Percentiles rank a stretch among this genome's conserved stretches.
These are phyloP conservation scores for Geopemphigus sp. DNA, from an alignment of 1,140 invertebrate species.

Conservation along the genomic window DNA sequence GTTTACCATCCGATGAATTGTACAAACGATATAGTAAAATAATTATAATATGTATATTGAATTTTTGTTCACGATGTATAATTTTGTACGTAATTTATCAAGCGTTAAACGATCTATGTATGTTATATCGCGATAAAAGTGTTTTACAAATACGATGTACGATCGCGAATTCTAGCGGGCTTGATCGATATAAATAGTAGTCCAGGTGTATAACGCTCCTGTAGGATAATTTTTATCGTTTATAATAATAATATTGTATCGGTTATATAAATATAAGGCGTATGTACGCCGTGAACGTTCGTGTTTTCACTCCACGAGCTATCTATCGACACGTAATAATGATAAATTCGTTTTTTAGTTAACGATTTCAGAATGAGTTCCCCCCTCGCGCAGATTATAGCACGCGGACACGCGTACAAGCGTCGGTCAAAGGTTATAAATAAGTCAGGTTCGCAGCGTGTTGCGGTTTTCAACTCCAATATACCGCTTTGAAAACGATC, in stretches of 20 bases:
- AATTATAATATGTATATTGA: conserved; percentile 3
- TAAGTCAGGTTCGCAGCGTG: too few relatives aligned
- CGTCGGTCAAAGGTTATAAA: too few relatives aligned
- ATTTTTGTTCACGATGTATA: not conserved
- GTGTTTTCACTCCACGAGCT: too few relatives aligned
- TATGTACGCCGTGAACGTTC: too few relatives aligned
- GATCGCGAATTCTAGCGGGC: not conserved
- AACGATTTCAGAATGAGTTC: too few relatives aligned
- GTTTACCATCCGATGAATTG: not conserved
- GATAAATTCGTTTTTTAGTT: too few relatives aligned
- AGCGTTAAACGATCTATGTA: conserved; percentile 10
- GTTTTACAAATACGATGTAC: too few relatives aligned
- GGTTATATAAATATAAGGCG: too few relatives aligned
- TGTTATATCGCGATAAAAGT: not conserved
- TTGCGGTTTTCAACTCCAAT: too few relatives aligned
- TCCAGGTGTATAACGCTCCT: not conserved
- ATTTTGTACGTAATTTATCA: conserved; percentile 40
- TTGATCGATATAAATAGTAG: not conserved
- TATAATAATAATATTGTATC: not conserved
- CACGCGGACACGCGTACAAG: not conserved
- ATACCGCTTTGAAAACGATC: too few relatives aligned
- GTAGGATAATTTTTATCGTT: not conserved
- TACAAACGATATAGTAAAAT: conserved; percentile 13
- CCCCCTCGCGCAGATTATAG: too few relatives aligned
- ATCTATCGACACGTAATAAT: too few relatives aligned